Percentiles rank a stretch among this genome's conserved stretches.
phyloP scores from a whole-genome alignment of 2,113 vertebrate species.

The Rynchops niger region DNA sequence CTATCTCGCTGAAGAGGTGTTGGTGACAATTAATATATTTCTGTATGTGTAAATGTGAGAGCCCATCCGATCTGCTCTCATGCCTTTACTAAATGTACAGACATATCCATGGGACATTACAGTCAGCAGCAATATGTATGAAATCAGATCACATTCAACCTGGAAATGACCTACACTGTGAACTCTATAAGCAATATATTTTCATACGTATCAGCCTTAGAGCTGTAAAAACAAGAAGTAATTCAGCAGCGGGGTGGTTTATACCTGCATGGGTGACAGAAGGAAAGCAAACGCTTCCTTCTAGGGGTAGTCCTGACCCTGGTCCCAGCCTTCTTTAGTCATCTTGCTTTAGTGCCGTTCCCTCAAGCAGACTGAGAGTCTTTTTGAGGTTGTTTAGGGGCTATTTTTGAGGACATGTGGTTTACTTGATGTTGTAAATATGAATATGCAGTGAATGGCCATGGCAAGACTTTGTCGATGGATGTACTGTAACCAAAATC shows the following conservation, averaged over 20 bases:
- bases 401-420: background rate
- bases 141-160: background rate
- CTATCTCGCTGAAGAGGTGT: background rate
- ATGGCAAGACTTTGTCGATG: fast-evolving
- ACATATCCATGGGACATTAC: background rate
- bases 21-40: background rate
- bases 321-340: background rate
- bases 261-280: background rate
- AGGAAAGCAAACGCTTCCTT: background rate
- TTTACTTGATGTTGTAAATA: background rate
- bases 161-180: background rate
- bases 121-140: background rate
- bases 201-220: background rate
- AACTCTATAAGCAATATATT: background rate
- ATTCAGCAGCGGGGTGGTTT: background rate
- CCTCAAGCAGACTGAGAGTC: background rate
- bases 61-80: background rate
- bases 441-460: background rate
- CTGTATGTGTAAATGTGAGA: background rate
- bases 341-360: background rate
- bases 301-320: background rate
- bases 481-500: background rate
- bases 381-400: background rate
- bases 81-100: background rate
- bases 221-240: background rate